These are phyloP conservation scores for Sinella curviseta DNA, from an alignment of 1,140 invertebrate genomes.

Conservation along the genomic window DNA sequence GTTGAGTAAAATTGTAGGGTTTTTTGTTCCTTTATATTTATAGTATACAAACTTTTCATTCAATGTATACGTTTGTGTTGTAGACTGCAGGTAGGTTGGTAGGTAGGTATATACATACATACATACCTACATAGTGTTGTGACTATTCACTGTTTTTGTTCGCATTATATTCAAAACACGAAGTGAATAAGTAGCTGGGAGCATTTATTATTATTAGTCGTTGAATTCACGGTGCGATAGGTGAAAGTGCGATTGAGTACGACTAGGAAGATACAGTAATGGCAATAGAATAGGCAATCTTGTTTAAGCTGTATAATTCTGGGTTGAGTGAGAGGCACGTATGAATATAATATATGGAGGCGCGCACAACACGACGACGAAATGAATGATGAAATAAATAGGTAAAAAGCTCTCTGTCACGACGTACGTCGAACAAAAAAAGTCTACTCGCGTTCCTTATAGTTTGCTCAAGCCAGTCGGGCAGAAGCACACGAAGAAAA, in stretches of 20 bases:
- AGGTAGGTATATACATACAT: no score
- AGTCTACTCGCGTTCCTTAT: not conserved
- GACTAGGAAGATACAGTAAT: not conserved
- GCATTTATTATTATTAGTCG: not conserved
- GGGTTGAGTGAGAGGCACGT: no score
- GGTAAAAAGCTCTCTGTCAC: slow-evolving; percentile 8
- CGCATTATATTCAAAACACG: not conserved
- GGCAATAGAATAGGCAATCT: not conserved
- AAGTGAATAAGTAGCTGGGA: not conserved
- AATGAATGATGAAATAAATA: not conserved
- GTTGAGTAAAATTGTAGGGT: slow-evolving; percentile 6
- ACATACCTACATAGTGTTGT: not conserved
- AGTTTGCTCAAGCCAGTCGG: not conserved
- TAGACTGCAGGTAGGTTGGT: no score
- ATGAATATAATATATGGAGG: no score
- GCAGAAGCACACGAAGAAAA: not conserved
- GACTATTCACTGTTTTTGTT: not conserved
- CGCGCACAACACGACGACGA: no score
- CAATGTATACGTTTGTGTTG: no score
- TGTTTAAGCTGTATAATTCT: no score
- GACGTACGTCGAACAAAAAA: not conserved
- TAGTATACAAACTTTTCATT: no score
- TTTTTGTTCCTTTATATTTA: no score
- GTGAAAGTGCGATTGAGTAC: not conserved
- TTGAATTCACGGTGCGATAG: not conserved